Base-by-base conservation (phyloP, 2,113 vertebrate species). In the Columba livia region DNA sequence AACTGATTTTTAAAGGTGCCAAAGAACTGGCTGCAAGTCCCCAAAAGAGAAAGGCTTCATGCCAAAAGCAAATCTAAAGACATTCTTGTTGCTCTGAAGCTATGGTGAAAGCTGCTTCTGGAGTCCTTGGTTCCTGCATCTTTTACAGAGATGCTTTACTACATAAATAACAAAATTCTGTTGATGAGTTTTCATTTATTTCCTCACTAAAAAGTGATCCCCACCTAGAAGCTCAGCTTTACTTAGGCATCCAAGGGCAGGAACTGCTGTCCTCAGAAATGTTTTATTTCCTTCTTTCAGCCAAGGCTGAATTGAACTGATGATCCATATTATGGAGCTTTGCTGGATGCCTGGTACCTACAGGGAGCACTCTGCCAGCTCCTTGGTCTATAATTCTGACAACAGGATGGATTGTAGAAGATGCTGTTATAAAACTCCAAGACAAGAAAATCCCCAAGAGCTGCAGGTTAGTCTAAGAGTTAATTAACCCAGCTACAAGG, bases 301-400 rank as follows among this genome's bases (percentile, higher is more conserved):
- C 69, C 73, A 69, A 88, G 69, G 90, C 56, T 92, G 93, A 83
- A 93, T 14, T 85, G 84, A 96, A 66, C 75, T 79, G 77, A 85
- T 85, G 88, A 87, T 96, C 92, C 1, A 89, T 94, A 81, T 34
- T 90, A 88, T 57, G 66, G 90, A 93, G 79, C 70, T 89, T 89
- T 96, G 70, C 80, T 89, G 70, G 86, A 81, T 75, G 65, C 29
- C 58, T 87, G 62, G 44, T 62, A 93, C 62, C 80, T 84, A 81
- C 80, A 87, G 92, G 93, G 95, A 96, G n/a, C 70, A 70, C 36
- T 95, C 70, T 92, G 88, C 65, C 47, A 61, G 70, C 36, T 85
- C 61, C 78, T 88, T 85, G 86, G 54, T 87, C 92, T 93, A 54
- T 96, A 95, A 95, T 74, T 96, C 85, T 89, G 92, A 90, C 93